Evolutionary conservation across 2,888 invertebrate genomes (phyloP).

Genomic region (Drosophila picticornis): DNA sequence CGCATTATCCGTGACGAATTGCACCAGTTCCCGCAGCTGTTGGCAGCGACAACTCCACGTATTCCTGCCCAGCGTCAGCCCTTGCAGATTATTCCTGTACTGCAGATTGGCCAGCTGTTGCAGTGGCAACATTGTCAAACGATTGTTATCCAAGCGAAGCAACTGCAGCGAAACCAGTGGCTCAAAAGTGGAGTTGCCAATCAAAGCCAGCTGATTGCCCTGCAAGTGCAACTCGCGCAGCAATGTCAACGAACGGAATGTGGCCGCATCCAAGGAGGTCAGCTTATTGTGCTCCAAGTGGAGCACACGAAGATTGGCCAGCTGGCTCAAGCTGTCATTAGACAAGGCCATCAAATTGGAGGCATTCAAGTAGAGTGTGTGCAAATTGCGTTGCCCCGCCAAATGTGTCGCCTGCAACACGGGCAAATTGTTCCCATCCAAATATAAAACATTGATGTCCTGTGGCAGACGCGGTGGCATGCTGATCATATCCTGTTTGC

Average conservation of each 20-base stretch:
- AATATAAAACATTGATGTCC: conserved; percentile 96
- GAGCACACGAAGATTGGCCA: conserved; percentile 91
- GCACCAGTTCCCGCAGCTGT: conserved; percentile 93
- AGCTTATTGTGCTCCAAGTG: conserved; percentile 95
- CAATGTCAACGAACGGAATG: conserved; percentile 92
- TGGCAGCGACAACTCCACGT: conserved; percentile 96
- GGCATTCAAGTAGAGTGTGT: conserved; percentile 93
- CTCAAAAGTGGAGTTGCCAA: conserved; percentile 92
- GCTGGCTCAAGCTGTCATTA: conserved; percentile 95
- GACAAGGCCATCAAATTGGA: conserved; percentile 94
- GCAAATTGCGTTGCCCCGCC: conserved; percentile 95
- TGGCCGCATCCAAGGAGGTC: conserved; percentile 91
- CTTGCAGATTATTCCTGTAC: conserved; percentile 87
- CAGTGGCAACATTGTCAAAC: conserved; percentile 91
- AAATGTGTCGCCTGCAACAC: conserved; percentile 94
- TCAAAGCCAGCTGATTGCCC: conserved; percentile 92
- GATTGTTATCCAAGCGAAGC: conserved; percentile 93
- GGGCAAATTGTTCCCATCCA: conserved; percentile 93
- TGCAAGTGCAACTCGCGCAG: conserved; percentile 94
- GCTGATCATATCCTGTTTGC: conserved; percentile 86
- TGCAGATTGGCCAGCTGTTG: conserved; percentile 89
- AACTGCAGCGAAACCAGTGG: conserved; percentile 92
- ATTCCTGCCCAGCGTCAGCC: conserved; percentile 92
- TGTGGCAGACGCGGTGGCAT: conserved; percentile 94
- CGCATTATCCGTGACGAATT: conserved; percentile 93